Percentiles rank a stretch among this genome's conserved stretches.
phyloP scores from a whole-genome alignment of 2,113 vertebrate genomes.

The Propithecus coquereli region DNA sequence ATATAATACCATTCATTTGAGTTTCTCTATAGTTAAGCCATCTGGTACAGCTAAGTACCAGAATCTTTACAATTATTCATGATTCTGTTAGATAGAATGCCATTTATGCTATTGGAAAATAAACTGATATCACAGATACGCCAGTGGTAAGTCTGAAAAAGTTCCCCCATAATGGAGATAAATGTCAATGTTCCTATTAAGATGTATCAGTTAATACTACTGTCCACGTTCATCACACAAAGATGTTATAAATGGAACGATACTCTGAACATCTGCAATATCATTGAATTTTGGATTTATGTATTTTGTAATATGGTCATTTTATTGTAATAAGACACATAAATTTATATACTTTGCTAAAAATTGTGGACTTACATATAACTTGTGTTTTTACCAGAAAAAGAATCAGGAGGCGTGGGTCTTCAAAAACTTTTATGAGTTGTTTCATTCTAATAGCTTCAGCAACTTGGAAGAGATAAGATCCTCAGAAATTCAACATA shows the following conservation, averaged over 20 bases:
- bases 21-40: constrained; percentile 58
- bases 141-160: not conserved
- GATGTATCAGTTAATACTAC: not conserved
- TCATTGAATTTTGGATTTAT: not conserved
- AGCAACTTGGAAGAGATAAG: not conserved
- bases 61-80: constrained; percentile 46
- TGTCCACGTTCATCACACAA: not conserved
- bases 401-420: not conserved
- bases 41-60: constrained; percentile 54
- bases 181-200: not conserved
- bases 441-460: not conserved
- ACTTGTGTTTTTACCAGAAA: not conserved
- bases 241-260: not conserved
- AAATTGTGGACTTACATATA: not conserved
- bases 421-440: not conserved
- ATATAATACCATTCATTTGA: constrained; percentile 58
- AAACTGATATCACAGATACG: not conserved
- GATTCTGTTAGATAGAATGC: constrained; percentile 9
- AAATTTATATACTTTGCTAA: not conserved
- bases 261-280: not conserved
- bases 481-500: not conserved
- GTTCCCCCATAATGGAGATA: not conserved
- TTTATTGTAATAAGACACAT: not conserved
- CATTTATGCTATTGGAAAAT: not conserved
- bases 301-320: not conserved